A percentile compares a stretch with the other conserved stretches of the same genome.
Conservation (phyloP, 2,888 invertebrate species). For the Sinelater perroti region DNA sequence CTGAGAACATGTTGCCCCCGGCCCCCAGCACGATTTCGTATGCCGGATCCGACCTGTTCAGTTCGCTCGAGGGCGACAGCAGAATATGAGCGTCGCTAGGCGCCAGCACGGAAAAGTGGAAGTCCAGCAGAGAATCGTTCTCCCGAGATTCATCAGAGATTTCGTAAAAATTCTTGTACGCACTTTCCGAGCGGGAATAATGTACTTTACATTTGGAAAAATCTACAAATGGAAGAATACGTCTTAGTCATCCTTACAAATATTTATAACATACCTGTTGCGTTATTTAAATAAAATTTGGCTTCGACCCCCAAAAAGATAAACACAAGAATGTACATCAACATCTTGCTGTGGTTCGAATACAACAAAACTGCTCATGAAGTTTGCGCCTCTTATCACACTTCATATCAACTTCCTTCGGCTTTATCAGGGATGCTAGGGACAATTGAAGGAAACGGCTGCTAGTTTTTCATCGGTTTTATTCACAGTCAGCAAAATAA, state of each 20-base stretch:
- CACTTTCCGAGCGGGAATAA: conserved; percentile 65
- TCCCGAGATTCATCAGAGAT: conserved; percentile 53
- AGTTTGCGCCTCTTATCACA: not conserved
- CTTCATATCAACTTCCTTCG: conserved; percentile 20
- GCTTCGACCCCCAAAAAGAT: not conserved
- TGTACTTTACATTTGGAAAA: conserved; percentile 65
- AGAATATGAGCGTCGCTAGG: conserved; percentile 76
- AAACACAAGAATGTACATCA: conserved; percentile 10
- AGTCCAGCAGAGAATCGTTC: conserved; percentile 60
- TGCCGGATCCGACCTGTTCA: conserved; percentile 64
- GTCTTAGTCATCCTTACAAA: no score
- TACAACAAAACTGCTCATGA: not conserved
- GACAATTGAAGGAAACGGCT: not conserved
- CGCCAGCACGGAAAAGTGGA: conserved; percentile 74
- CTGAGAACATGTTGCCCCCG: conserved; percentile 75
- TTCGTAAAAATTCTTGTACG: conserved; percentile 67
- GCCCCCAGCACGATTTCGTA: conserved; percentile 80
- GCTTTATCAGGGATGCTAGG: not conserved
- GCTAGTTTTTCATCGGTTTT: conserved; percentile 14
- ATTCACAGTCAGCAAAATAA: conserved; percentile 26
- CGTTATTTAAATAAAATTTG: conserved; percentile 4
- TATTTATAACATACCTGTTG: conserved; percentile 20
- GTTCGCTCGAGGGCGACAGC: conserved; percentile 64
- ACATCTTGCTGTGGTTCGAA: conserved; percentile 4
- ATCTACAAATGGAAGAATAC: conserved; percentile 44